A percentile compares a stretch with the other conserved stretches of the same genome.
Evolutionary conservation across 2,113 vertebrate genomes (phyloP).

Genomic region (Charina bottae): DNA sequence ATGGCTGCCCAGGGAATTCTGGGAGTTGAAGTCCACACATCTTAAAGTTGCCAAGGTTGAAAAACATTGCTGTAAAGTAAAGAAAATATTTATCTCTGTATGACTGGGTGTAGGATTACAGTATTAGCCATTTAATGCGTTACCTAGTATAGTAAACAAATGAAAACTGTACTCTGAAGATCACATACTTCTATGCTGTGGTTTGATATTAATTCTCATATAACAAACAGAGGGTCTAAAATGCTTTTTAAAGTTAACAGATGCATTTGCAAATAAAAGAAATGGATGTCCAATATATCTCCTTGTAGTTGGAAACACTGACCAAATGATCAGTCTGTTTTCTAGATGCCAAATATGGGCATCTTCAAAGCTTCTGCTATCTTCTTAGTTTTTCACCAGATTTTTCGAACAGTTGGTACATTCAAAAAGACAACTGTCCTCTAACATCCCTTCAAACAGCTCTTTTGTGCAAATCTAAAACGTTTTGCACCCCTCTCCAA

Average conservation of each 20-base stretch:
- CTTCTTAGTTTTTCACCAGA: background rate
- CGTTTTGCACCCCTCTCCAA: background rate
- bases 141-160: background rate
- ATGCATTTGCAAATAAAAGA: background rate
- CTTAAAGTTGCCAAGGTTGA: too few relatives aligned
- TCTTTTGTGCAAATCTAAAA: background rate
- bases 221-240: background rate
- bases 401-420: background rate
- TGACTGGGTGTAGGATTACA: background rate
- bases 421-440: background rate
- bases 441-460: background rate
- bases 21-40: too few relatives aligned
- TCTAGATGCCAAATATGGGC: background rate
- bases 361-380: background rate
- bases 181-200: background rate
- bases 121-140: background rate
- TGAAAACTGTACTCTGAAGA: background rate
- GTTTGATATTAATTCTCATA: background rate
- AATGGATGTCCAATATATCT: background rate
- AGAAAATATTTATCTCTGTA: background rate
- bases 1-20: too few relatives aligned
- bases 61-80: background rate
- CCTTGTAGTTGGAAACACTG: background rate
- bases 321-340: background rate
- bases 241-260: background rate